phyloP scores from a whole-genome alignment of 2,888 invertebrate species.

The Protophormia terraenovae region DNA sequence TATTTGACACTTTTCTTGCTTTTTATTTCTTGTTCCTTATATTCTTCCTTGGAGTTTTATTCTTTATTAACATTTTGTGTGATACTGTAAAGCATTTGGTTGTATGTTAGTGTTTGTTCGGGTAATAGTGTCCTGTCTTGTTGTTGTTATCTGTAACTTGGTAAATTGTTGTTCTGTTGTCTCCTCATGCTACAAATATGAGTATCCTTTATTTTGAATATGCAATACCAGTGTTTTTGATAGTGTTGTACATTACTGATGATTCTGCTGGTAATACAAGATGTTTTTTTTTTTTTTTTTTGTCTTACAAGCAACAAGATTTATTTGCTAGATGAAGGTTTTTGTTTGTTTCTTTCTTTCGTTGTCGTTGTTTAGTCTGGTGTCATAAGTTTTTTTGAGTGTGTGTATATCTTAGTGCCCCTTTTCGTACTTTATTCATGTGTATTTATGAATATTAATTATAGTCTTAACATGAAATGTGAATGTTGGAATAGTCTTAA shows the following conservation, averaged over 20 bases:
- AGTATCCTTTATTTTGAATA: constrained; percentile 10
- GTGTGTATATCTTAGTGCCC: not conserved
- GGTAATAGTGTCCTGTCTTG: constrained; percentile 16
- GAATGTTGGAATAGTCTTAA: constrained; percentile 16
- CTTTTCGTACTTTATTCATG: not conserved
- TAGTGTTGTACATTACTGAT: constrained; percentile 5
- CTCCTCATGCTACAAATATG: not conserved
- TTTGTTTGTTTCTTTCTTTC: not conserved
- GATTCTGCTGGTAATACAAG: constrained; percentile 35
- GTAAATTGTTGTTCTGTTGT: constrained; percentile 10
- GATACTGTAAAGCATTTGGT: not conserved
- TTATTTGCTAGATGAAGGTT: constrained; percentile 5
- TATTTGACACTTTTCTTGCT: constrained; percentile 41
- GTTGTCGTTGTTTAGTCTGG: not conserved
- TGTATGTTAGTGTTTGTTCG: not conserved
- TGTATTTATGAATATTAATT: constrained; percentile 47
- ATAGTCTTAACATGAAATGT: constrained; percentile 9
- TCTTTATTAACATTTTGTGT: not conserved
- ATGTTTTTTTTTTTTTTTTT: not conserved
- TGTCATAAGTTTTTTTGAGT: not conserved
- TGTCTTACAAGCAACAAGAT: constrained; percentile 12
- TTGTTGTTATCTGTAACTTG: constrained; percentile 39
- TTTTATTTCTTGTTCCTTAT: constrained; percentile 6
- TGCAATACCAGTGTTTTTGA: not conserved
- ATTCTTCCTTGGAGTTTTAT: not conserved